Evolutionary conservation across 2,797 vertebrate genomes (phyloP), one percentile per base, ranked within the genome.

Genomic region (Sebastolobus alascanus): DNA sequence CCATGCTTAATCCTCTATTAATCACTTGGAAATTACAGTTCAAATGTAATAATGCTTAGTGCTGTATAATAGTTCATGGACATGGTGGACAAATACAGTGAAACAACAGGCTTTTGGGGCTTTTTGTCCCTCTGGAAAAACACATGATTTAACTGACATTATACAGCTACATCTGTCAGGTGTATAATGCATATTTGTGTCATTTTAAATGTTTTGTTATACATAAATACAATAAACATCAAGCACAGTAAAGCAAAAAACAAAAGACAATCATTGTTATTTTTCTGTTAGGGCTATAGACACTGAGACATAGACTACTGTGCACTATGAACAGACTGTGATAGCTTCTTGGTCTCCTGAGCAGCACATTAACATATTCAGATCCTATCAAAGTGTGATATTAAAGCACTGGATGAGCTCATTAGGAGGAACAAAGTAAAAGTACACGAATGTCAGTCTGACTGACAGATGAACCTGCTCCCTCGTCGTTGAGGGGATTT

Each of bases 381-480:
- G 31, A 58, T 46, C 35, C 20, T 29, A 29, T 61, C 61, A 12
- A 46, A 83, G 33, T 58, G 33, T 25, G 8, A 20, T 31, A 68
- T 58, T 40, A 77, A 82, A 72, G 38, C 77, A 25, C 18, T 6
- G 52, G 50, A 77, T 14, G 68, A 78, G 74, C 73, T 84, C 79
- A 87, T 86, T 79, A 83, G 66, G 67, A 50, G 60, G 33, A 82
- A 46, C 25, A 73, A 72, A 89, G 68, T 64, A 68, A 71, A 88
- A 75, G 75, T 72, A 20, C 63, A 82, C 6, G 73, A 40, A 82
- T 56, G 38, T 31, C 37, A 31, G 13, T 59, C 8, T 86, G 89
- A 91, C 35, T 90, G 87, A 91, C 86, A 90, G 84, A 55, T 83
- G 74, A 84, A 84, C 73, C 85, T 83, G 64, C 70, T 80, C 73